Evolutionary conservation across 2,797 vertebrate species (phyloP).

Genomic region (Propithecus perrieri): DNA sequence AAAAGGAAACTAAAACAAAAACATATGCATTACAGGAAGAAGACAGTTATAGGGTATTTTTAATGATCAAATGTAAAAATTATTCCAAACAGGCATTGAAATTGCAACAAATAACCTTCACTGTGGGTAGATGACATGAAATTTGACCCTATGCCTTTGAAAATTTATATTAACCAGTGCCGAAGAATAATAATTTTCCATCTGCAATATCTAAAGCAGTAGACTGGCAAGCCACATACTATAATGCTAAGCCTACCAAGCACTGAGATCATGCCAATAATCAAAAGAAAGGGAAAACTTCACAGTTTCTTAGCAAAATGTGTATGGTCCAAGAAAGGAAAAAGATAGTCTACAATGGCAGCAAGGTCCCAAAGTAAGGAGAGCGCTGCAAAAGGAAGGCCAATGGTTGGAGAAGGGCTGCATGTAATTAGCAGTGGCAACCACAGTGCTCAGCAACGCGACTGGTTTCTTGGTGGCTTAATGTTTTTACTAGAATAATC

Average conservation of each 20-base stretch:
- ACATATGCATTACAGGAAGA: neutral
- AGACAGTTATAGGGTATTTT: neutral
- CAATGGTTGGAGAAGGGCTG: neutral
- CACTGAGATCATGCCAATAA: neutral
- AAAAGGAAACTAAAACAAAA: conserved; percentile 24
- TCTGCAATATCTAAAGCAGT: neutral
- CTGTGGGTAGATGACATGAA: neutral
- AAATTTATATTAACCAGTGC: neutral
- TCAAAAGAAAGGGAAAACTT: neutral
- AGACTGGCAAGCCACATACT: neutral
- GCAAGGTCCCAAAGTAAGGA: neutral
- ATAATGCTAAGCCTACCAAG: neutral
- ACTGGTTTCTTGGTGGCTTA: neutral
- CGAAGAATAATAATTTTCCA: conserved; percentile 1
- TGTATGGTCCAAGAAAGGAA: neutral
- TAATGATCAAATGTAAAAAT: conserved; percentile 36
- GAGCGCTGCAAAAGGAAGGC: neutral
- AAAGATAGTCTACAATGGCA: neutral
- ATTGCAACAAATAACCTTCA: neutral
- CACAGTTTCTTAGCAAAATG: neutral
- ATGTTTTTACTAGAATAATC: neutral
- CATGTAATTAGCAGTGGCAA: neutral
- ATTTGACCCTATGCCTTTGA: neutral
- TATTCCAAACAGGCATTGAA: neutral
- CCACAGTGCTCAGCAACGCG: neutral